A percentile compares a stretch with the other conserved stretches of the same genome.
These are phyloP conservation scores for Miichthys miiuy DNA, from an alignment of 2,797 vertebrate genomes.

Conservation along the genomic window DNA sequence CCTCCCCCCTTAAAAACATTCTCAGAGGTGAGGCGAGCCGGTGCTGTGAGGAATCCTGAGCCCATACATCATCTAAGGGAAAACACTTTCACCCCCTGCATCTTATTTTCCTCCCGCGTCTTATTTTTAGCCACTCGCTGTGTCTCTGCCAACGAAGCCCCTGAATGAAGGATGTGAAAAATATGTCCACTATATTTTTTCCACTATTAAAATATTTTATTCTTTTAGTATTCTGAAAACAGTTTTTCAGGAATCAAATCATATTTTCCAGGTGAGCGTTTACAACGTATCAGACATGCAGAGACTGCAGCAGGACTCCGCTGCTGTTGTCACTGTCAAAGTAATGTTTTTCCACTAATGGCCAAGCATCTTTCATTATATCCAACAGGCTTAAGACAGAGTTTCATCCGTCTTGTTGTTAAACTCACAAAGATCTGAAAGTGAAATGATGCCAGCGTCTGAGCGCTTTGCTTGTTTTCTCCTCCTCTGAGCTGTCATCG, in stretches of 20 bases:
- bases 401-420: background rate
- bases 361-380: background rate
- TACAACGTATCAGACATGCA: no score
- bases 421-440: background rate
- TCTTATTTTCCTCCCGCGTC: background rate
- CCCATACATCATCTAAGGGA: constrained; percentile 52
- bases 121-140: constrained; percentile 50
- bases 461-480: constrained; percentile 11
- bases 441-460: background rate
- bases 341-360: background rate
- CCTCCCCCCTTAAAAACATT: background rate
- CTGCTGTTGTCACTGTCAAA: background rate
- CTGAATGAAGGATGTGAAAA: constrained; percentile 34
- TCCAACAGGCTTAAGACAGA: background rate
- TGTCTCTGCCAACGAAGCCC: constrained; percentile 15
- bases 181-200: background rate
- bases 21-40: constrained; percentile 15
- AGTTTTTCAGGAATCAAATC: background rate
- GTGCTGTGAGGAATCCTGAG: constrained; percentile 20
- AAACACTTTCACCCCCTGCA: constrained; percentile 28
- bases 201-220: background rate
- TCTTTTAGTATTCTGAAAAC: background rate
- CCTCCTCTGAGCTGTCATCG: constrained; percentile 20
- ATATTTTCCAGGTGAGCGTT: no score
- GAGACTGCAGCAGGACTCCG: no score